Evolutionary conservation across 2,888 invertebrate genomes (phyloP), one percentile per base, ranked within the genome.

Genomic region (Sminthurinus aureus): DNA sequence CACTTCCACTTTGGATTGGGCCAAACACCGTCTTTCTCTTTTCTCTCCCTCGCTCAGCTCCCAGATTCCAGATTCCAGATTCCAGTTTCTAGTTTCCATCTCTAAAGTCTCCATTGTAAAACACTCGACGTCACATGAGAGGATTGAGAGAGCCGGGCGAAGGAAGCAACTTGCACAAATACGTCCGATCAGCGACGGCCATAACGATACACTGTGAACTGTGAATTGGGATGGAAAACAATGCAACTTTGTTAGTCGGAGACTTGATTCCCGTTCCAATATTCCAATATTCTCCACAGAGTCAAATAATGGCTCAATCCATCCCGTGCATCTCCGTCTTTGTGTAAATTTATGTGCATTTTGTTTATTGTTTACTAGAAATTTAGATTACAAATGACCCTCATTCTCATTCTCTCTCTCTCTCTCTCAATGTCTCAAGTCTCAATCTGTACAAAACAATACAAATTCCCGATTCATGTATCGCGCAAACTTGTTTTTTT

Each of bases 381-480:
- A 58, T 58, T 9, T 58, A 18, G 58, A 58, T 58, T 58, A 58
- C 58, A 58, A 58, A 58, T 58, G 13, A 58, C 58, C 24, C 58
- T 20, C 78, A 22, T 24, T 78, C 78, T 24, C 24, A 38, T n/a
- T 77, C 77, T 77, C 20, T 58, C 58, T 58, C 77, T 77, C 58
- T 22, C 58, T 77, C 77, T 77, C 77, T 77, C 12, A n/a, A 20
- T 69, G 8, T 69, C 69, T 18, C 69, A 20, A 20, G 6, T 71
- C 38, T 38, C 38, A 38, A 4, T 38, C 38, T 38, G 38, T 6
- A 38, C 38, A 38, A n/a, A n/a, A n/a, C n/a, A n/a, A n/a, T n/a
- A n/a, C n/a, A n/a, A n/a, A n/a, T 38, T 38, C 38, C 38, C 38
- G 3, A 38, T 38, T 6, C 38, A 38, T n/a, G n/a, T n/a, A n/a